Percentiles rank a stretch among this genome's conserved stretches.
Evolutionary conservation across 2,888 invertebrate species (phyloP).

Genomic region (Andrena dorsata): DNA sequence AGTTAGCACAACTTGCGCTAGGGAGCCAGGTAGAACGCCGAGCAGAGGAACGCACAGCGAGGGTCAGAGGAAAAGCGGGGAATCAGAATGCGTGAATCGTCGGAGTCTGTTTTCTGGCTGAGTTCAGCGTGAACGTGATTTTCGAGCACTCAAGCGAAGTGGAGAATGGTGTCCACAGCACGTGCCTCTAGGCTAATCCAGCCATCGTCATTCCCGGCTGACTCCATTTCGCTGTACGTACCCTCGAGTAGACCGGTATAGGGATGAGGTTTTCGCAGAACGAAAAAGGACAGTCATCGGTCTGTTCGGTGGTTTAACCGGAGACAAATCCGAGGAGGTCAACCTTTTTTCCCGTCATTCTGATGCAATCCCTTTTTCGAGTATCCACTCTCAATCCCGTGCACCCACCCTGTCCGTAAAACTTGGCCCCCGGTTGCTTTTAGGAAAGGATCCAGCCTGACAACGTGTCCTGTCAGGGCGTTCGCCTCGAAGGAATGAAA

Average conservation of each 20-base stretch:
- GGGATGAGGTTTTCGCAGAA: conserved; percentile 21
- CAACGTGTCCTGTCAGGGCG: not conserved
- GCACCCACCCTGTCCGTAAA: not conserved
- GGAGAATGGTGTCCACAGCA: conserved; percentile 81
- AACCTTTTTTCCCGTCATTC: conserved; percentile 37
- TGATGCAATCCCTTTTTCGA: conserved; percentile 30
- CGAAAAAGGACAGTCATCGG: conserved; percentile 46
- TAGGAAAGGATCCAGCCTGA: not conserved
- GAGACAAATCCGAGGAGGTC: conserved; percentile 42
- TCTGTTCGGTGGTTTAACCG: conserved; percentile 59
- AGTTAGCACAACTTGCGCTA: not conserved
- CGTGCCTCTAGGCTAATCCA: conserved; percentile 80
- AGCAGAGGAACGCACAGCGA: conserved; percentile 36
- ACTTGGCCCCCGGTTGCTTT: not conserved
- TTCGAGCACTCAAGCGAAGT: conserved; percentile 81
- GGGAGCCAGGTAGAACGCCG: not conserved
- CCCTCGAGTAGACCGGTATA: conserved; percentile 30
- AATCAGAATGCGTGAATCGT: conserved; percentile 71
- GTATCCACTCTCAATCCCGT: not conserved
- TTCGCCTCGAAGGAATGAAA: not conserved
- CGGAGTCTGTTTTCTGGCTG: conserved; percentile 75
- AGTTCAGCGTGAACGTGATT: conserved; percentile 79
- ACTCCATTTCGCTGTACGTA: conserved; percentile 69
- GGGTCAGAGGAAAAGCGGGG: conserved; percentile 14
- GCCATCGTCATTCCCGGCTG: conserved; percentile 76